Percentiles rank a stretch among this genome's conserved stretches.
These are phyloP conservation scores for Eunapius fragilis DNA, from an alignment of 37 sponge, comb jelly and placozoan species.

Conservation along the genomic window DNA sequence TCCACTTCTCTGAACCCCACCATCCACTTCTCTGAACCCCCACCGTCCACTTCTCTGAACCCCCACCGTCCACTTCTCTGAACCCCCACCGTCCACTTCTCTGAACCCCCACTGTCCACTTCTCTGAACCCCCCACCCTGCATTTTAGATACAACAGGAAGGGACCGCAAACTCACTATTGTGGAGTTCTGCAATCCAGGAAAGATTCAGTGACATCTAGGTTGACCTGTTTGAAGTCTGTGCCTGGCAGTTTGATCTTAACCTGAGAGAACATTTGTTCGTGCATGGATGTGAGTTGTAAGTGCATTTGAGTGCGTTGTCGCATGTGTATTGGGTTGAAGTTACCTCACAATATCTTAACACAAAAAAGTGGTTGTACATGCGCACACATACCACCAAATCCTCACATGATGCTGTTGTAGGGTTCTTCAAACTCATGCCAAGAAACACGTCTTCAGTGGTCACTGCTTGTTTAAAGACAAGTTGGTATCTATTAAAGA, in stretches of 20 bases:
- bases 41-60: no score
- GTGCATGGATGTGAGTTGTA: neutral
- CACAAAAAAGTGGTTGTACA: neutral
- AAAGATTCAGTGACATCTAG: slow-evolving; percentile 77
- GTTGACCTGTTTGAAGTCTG: slow-evolving; percentile 65
- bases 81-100: no score
- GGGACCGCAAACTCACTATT: slow-evolving; percentile 39
- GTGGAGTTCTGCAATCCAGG: slow-evolving; percentile 75
- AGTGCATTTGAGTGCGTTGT: neutral
- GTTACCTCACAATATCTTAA: neutral
- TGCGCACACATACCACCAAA: slow-evolving; percentile 53
- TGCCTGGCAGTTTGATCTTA: slow-evolving; percentile 67
- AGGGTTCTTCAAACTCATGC: slow-evolving; percentile 86
- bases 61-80: no score
- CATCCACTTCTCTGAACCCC: no score
- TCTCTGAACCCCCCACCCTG: no score
- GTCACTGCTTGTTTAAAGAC: slow-evolving; percentile 76
- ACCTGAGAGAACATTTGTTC: slow-evolving; percentile 31
- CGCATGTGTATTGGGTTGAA: neutral
- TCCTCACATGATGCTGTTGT: slow-evolving; percentile 88
- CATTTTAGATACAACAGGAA: neutral
- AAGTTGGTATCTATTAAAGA: slow-evolving; percentile 68
- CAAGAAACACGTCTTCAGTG: slow-evolving; percentile 90
- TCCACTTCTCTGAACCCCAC: no score
- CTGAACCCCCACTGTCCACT: no score